Evolutionary conservation across 2,797 vertebrate species (phyloP), one percentile per base, ranked within the genome.

Genomic region (Euphonia xanthogaster): DNA sequence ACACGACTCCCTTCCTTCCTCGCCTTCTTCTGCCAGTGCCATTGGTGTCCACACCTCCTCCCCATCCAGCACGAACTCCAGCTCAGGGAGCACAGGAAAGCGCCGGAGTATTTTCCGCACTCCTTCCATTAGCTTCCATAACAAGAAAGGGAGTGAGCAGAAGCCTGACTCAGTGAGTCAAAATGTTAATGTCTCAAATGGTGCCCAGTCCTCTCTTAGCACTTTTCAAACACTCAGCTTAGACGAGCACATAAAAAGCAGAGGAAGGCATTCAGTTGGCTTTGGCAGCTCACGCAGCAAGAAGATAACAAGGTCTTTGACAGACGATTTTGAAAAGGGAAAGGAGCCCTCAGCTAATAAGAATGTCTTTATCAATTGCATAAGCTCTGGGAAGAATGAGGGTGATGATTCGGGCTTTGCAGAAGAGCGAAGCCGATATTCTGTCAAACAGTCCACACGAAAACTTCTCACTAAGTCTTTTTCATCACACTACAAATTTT

Each of bases 41-140:
- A 97, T 98, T 93, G 99, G 99, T 31, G 98, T 99, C 78, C 99
- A 99, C 95, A 99, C 99, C 31, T 99, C 99, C 20, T 99, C 99
- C 3, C 99, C 99, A 6, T 99, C 99, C 96, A 99, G 99, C 98
- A 99, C 99, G 6, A 99, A 99, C 97, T 99, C 99, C 79, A 99
- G 99, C 96, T 99, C 99, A 76, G 99, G 99, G 84, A 99, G 99
- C 80, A 99, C 99, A 0, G 99, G 99, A 39, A 99, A 99, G 86
- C 98, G 99, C 3, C 97, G 99, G 86, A 99, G 99, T 96, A 98
- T 99, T 54, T 99, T 99, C 97, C 99, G 99, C 28, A 97, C 99
- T 7, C 99, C 99, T 4, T 99, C 99, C 47, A 99, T 99, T 87
- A 98, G 98, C 95, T 99, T 99, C 97, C 98, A 99, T 40, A 94